Evolutionary conservation across 1,140 invertebrate genomes (phyloP).

Genomic region (Dendroctonus valens): DNA sequence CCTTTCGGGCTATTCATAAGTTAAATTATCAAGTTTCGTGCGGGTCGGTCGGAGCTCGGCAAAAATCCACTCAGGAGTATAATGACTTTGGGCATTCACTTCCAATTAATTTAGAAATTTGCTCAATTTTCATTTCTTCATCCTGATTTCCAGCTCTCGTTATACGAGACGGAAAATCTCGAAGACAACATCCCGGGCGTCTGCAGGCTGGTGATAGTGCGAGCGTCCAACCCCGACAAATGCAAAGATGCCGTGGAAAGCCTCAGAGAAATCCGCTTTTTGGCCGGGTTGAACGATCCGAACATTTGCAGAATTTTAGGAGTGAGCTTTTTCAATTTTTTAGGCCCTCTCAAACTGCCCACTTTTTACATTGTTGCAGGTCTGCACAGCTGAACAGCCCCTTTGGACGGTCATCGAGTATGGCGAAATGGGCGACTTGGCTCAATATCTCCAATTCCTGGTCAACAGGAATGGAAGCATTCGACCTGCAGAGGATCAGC

Average conservation of each 20-base stretch:
- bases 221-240: conserved; percentile 48
- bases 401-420: conserved; percentile 76
- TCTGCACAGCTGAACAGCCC: conserved; percentile 61
- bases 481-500: conserved; percentile 41
- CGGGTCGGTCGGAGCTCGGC: not conserved
- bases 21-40: conserved; percentile 7
- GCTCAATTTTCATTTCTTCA: no score
- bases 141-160: conserved; percentile 52
- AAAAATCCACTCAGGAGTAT: no score
- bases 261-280: conserved; percentile 67
- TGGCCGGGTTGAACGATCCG: conserved; percentile 70
- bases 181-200: conserved; percentile 52
- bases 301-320: conserved; percentile 75
- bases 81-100: no score
- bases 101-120: no score
- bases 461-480: conserved; percentile 47
- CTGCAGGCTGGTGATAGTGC: conserved; percentile 55
- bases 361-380: conserved; percentile 10
- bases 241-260: conserved; percentile 51
- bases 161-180: conserved; percentile 57
- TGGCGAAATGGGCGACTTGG: conserved; percentile 76
- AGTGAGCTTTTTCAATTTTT: conserved; percentile 34
- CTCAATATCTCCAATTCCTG: conserved; percentile 66
- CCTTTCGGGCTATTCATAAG: conserved; percentile 9
- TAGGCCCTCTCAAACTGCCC: no score